These are phyloP conservation scores for Drosophila meridiana DNA, from an alignment of 2,888 invertebrate species.

Conservation along the genomic window DNA sequence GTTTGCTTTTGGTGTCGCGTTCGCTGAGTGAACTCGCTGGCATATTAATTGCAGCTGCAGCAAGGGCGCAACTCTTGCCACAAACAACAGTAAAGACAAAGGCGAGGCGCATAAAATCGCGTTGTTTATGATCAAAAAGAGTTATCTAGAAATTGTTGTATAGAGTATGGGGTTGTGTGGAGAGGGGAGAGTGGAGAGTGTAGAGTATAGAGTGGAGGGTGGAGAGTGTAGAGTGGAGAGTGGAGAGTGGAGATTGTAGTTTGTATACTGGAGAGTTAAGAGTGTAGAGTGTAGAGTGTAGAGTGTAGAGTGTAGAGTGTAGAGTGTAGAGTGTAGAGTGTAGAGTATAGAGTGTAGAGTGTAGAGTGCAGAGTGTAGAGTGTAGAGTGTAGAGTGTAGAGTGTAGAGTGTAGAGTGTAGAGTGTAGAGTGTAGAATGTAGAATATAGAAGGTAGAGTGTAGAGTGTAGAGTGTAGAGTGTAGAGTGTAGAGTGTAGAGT, in stretches of 20 bases:
- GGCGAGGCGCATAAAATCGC: slow-evolving; percentile 1
- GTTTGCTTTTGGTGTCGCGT: slow-evolving; percentile 11
- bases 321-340: not conserved
- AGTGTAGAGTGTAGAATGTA: not conserved
- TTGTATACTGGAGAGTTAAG: not conserved
- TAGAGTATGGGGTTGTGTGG: not conserved
- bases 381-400: not conserved
- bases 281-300: not conserved
- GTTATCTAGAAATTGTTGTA: not conserved
- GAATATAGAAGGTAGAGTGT: not conserved
- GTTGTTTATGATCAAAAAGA: not conserved
- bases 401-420: not conserved
- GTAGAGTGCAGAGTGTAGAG: not conserved
- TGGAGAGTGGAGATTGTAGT: not conserved
- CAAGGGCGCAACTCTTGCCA: slow-evolving; percentile 20
- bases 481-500: not conserved
- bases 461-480: not conserved
- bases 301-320: not conserved
- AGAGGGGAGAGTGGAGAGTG: not conserved
- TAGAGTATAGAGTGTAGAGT: not conserved
- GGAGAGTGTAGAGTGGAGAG: not conserved
- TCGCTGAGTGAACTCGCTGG: slow-evolving; percentile 19
- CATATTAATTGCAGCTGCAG: slow-evolving; percentile 49
- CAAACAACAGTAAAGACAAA: slow-evolving; percentile 18
- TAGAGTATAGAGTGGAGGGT: not conserved